phyloP scores from a whole-genome alignment of 2,113 vertebrate species.

The human (Homo sapiens) region DNA sequence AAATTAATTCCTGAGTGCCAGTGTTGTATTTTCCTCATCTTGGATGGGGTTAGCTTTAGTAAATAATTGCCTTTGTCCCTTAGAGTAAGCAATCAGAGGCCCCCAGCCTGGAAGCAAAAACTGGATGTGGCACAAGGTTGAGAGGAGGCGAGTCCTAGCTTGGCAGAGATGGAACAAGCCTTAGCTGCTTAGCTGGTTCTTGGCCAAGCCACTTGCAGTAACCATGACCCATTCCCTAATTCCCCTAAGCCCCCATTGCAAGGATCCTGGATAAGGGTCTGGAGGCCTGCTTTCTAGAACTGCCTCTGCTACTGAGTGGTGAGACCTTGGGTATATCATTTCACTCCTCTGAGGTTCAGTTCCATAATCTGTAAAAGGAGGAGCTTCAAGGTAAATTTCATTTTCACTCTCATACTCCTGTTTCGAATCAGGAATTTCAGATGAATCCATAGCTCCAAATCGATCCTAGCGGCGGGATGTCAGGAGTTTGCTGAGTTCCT shows the following conservation, averaged over 20 bases:
- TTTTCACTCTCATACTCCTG: neutral
- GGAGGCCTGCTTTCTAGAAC: neutral
- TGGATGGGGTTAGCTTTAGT: neutral
- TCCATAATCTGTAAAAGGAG: neutral
- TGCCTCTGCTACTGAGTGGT: neutral
- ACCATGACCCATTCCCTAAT: neutral
- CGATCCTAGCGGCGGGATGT: neutral
- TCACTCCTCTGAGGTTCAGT: neutral
- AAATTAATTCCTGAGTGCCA: conserved; percentile 48
- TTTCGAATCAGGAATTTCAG: conserved; percentile 5
- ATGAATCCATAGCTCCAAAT: neutral
- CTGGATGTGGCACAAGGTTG: neutral
- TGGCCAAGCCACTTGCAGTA: neutral
- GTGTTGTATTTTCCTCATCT: neutral
- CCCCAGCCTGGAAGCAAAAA: neutral
- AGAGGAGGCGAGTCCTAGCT: neutral
- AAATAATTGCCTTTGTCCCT: neutral
- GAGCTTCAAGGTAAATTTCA: neutral
- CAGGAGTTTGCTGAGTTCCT: neutral
- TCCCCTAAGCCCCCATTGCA: neutral
- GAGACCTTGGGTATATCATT: neutral
- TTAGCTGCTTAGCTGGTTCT: neutral
- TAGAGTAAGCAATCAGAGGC: neutral
- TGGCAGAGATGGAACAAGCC: neutral
- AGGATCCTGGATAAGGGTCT: neutral